Base-by-base conservation (phyloP, 2,113 vertebrate genomes). In the Eurystomus gularis region DNA sequence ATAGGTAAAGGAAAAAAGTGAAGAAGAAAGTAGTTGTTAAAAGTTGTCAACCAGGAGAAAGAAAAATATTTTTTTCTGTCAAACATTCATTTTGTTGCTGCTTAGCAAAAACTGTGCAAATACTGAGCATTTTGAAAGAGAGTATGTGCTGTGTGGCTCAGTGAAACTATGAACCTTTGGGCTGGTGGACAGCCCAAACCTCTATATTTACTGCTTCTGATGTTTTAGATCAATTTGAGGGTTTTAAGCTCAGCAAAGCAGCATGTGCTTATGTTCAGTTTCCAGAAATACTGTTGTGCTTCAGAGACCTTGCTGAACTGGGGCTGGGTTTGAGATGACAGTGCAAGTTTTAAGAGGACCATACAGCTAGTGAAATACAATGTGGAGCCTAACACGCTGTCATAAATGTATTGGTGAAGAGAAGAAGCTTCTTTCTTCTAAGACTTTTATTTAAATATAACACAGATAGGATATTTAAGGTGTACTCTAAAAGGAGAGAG, bases 281-380 rank as follows among this genome's bases (percentile, higher is more conserved):
- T 86, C 4, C 11, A 69, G 58, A 86, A 77, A 54, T 31, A 54
- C 12, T 28, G 8, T 29, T 0, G 0, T 3, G 3, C n/a, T 83
- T 77, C 23, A 40, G 54, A 83, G 49, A 48, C 23, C 40, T 89
- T 86, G 33, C 10, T 19, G 58, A 70, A 86, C 19, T 61, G 40
- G 46, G 6, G 2, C 37, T 54, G 48, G 16, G 7, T 57, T 29
- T 57, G 44, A 77, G 64, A 58, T 31, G 21, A 52, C 64, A 87
- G 40, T 33, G 51, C 26, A 44, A n/a, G 52, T 33, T 72, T 17
- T 81, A 54, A 60, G 35, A 42, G 54, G 44, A 69, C 7, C 0
- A 1, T 29, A 42, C 18, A 23, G 31, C 8, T 29, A 19, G 35
- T 31, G 17, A 79, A 91, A 64, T 48, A 37, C 7, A 19, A 24